Base-by-base conservation (phyloP, 2,797 vertebrate species). In the Phoeniculus purpureus region DNA sequence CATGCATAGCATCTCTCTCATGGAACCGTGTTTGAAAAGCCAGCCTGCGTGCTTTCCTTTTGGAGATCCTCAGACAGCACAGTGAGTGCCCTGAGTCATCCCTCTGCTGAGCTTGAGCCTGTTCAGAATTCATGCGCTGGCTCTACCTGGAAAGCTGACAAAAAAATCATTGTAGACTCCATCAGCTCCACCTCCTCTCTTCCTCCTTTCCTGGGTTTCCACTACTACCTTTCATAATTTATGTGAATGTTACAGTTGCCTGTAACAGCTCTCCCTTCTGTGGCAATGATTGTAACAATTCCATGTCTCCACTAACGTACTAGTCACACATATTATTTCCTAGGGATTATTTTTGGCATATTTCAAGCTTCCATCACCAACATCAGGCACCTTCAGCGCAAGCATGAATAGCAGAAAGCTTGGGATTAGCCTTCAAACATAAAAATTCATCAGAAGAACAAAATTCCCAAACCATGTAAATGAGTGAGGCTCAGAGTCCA, bases 111-210 rank as follows among this genome's bases (percentile, higher is more conserved):
- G 81, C 70, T 85, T n/a, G 54, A 90, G 51, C n/a, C 16, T 47
- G 43, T 27, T 82, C 84, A 68, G 76, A 77, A 91, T 72, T 66
- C 60, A 85, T 89, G 85, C 85, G 25, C 58, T 85, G 62, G 15
- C 59, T 72, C 77, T 7, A n/a, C 29, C 76, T 88, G 81, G 66
- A 90, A 75, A 85, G 48, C 37, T 82, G 61, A 90, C 81, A 81
- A n/a, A 66, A 29, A 59, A 29, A 61, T 16, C 76, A 85, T 26
- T 32, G 4, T 25, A 47, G 81, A 52, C 17, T 74, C 56, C 45
- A 31, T 31, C 52, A 67, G 55, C 34, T 78, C 54, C 61, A 58
- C 65, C 31, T 85, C 59, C 15, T 52, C 32, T 52, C 61, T 56
- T 54, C 66, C 50, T 73, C 21, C 77, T 85, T 66, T 32, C 55